These are phyloP conservation scores for Magallana ariakensis DNA, from an alignment of 1,140 invertebrate genomes.

Conservation along the genomic window DNA sequence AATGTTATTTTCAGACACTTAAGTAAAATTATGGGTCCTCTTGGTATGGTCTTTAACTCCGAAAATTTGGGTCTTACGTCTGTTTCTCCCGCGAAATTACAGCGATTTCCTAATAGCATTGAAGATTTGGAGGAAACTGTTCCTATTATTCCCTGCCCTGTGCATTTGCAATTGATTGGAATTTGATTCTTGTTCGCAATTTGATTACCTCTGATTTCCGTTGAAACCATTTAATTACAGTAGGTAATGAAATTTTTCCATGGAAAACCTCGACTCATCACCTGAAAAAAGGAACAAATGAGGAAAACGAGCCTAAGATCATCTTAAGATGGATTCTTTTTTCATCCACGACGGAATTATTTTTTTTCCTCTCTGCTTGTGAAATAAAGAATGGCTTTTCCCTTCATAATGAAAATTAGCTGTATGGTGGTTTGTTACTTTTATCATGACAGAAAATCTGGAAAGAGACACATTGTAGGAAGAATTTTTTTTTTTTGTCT, in stretches of 20 bases:
- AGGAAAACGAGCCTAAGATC: background rate
- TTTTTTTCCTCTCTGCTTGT: background rate
- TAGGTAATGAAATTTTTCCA: slow-evolving; percentile 35
- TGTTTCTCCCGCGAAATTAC: slow-evolving; percentile 3
- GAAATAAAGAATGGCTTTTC: slow-evolving; percentile 25
- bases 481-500: too few species aligned
- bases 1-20: slow-evolving; percentile 9
- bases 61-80: slow-evolving; percentile 29
- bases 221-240: slow-evolving; percentile 35
- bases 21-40: background rate
- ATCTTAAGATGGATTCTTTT: slow-evolving; percentile 3
- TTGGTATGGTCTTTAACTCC: slow-evolving; percentile 1
- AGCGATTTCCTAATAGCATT: background rate
- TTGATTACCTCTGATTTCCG: slow-evolving; percentile 24
- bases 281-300: background rate
- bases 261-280: slow-evolving; percentile 31
- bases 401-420: slow-evolving; percentile 14
- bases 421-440: background rate
- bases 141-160: background rate
- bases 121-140: slow-evolving; percentile 25
- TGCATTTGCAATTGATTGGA: slow-evolving; percentile 6
- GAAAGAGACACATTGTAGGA: background rate
- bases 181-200: slow-evolving; percentile 14
- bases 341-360: slow-evolving; percentile 1
- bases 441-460: background rate